phyloP scores from a whole-genome alignment of 2,113 vertebrate genomes.

The Acanthochromis polyacanthus region DNA sequence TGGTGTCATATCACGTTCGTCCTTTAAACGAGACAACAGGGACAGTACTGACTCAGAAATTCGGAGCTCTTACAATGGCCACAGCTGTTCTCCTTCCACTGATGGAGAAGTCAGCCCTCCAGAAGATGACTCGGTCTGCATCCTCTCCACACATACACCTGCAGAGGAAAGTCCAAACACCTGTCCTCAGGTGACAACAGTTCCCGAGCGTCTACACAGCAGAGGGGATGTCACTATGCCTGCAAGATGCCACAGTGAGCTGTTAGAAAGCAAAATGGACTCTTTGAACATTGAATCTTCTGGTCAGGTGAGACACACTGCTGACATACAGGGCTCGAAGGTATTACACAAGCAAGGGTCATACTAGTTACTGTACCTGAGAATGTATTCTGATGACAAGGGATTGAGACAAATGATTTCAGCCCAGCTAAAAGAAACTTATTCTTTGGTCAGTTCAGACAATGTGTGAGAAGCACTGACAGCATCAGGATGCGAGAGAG shows the following conservation, averaged over 20 bases:
- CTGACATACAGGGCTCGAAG: not conserved
- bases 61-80: slow-evolving; percentile 35
- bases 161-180: slow-evolving; percentile 56
- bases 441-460: too few relatives aligned
- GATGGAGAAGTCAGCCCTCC: slow-evolving; percentile 78
- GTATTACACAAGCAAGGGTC: too few relatives aligned
- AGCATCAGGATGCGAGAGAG: too few relatives aligned
- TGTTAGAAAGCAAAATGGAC: slow-evolving; percentile 83
- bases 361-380: too few relatives aligned
- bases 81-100: slow-evolving; percentile 56
- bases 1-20: slow-evolving; percentile 91
- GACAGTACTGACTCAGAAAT: slow-evolving; percentile 70
- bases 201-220: slow-evolving; percentile 56
- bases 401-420: too few relatives aligned
- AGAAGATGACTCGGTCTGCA: slow-evolving; percentile 55
- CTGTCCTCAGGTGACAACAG: slow-evolving; percentile 5
- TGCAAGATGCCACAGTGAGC: slow-evolving; percentile 68
- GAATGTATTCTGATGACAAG: too few relatives aligned
- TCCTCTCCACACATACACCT: slow-evolving; percentile 25
- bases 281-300: slow-evolving; percentile 82
- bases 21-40: slow-evolving; percentile 76
- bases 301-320: slow-evolving; percentile 86
- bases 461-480: too few relatives aligned
- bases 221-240: slow-evolving; percentile 69
- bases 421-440: too few relatives aligned